phyloP scores from a whole-genome alignment of 2,797 vertebrate species.

The Chaetophractus vellerosus region DNA sequence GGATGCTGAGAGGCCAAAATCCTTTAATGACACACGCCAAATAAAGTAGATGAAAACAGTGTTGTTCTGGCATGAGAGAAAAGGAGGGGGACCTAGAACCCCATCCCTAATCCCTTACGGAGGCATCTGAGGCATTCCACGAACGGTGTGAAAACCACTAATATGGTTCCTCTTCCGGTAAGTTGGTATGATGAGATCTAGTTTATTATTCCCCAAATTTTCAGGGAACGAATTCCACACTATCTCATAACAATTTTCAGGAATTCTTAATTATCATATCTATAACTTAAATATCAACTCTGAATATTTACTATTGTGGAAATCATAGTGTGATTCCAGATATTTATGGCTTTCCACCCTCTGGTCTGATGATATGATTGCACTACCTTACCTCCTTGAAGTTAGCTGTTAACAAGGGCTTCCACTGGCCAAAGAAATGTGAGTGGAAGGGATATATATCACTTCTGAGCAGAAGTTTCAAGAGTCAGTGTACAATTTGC shows the following conservation, averaged over 20 bases:
- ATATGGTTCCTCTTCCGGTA: not conserved
- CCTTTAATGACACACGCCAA: not conserved
- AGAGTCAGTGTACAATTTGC: not conserved
- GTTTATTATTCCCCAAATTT: not conserved
- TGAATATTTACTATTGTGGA: slow-evolving; percentile 5
- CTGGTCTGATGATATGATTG: not conserved
- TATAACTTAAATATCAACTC: not conserved
- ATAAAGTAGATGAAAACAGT: not conserved
- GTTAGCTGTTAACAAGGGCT: not conserved
- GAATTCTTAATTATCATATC: not conserved
- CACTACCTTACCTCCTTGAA: not conserved
- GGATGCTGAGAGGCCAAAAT: not conserved
- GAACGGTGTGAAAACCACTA: not conserved
- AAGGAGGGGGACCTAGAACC: not conserved
- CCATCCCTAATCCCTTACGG: not conserved
- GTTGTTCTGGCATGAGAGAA: not conserved
- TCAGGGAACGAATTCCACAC: slow-evolving; percentile 18
- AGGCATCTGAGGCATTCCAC: not conserved
- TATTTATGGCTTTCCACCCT: not conserved
- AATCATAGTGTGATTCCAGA: not conserved
- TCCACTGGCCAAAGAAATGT: slow-evolving; percentile 22
- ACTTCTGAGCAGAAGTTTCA: not conserved
- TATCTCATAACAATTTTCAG: not conserved
- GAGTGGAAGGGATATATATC: not conserved
- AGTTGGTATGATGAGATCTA: not conserved